Conservation (phyloP, 2,113 vertebrate genomes). For the Ornithorhynchus anatinus region DNA sequence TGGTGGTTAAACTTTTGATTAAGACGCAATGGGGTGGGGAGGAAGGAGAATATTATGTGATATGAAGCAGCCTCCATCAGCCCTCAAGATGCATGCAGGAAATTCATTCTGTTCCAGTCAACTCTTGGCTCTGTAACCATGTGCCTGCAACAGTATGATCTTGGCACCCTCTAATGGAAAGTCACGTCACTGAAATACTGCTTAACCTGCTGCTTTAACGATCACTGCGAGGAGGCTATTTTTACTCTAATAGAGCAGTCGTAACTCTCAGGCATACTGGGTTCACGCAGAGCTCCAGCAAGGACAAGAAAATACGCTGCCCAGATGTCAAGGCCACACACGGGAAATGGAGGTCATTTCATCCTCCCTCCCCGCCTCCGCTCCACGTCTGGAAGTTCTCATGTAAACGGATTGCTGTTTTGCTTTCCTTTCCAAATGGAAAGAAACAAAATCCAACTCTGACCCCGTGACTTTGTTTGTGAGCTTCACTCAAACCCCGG, state of each 20-base stretch:
- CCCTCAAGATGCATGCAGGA: neutral
- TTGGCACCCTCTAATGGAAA: slow-evolving; percentile 67
- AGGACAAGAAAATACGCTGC: slow-evolving; percentile 7
- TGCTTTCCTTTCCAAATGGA: slow-evolving; percentile 15
- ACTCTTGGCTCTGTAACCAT: slow-evolving; percentile 7
- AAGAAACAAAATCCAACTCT: neutral
- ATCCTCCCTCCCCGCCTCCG: neutral
- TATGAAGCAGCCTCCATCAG: rapidly evolving
- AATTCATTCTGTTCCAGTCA: neutral
- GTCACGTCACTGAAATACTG: slow-evolving; percentile 33
- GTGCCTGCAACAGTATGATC: slow-evolving; percentile 21
- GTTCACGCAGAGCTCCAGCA: neutral
- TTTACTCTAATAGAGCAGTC: slow-evolving; percentile 4
- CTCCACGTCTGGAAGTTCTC: neutral
- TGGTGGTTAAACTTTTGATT: neutral
- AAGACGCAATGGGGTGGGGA: neutral
- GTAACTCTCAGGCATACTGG: neutral
- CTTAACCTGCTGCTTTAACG: neutral
- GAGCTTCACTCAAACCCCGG: neutral
- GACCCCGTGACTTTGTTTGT: slow-evolving; percentile 22
- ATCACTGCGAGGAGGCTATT: slow-evolving; percentile 21
- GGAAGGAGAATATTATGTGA: rapidly evolving
- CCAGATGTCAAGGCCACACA: slow-evolving; percentile 37
- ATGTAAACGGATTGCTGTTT: neutral
- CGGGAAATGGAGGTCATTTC: neutral